Evolutionary conservation across 1,140 invertebrate species (phyloP).

Genomic region (Brachionus koreanus): DNA sequence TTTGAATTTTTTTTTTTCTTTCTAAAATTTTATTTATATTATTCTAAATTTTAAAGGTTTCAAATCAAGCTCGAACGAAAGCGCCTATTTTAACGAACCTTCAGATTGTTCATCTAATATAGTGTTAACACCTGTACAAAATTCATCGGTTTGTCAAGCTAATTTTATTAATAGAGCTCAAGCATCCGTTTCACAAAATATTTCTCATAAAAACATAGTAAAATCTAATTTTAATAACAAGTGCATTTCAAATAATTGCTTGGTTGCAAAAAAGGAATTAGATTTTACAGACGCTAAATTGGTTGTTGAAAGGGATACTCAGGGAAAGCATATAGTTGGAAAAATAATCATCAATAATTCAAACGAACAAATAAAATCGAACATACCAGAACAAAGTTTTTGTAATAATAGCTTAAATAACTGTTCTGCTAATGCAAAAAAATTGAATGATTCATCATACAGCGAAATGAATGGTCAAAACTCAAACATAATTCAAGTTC

Average conservation of each 20-base stretch:
- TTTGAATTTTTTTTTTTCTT: too few relatives aligned
- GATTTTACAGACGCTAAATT: conserved; percentile 35
- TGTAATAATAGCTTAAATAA: not conserved
- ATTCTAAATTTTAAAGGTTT: not conserved
- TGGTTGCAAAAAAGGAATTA: not conserved
- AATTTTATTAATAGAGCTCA: not conserved
- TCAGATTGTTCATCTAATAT: not conserved
- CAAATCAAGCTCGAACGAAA: not conserved
- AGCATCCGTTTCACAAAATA: not conserved
- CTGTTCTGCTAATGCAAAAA: not conserved
- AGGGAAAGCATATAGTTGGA: conserved; percentile 23
- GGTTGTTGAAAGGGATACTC: conserved; percentile 11
- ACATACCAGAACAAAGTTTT: not conserved
- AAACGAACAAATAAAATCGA: not conserved
- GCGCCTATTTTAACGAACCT: not conserved
- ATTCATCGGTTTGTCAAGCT: not conserved
- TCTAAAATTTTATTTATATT: too few relatives aligned
- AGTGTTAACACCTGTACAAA: not conserved
- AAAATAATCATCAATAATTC: conserved; percentile 1
- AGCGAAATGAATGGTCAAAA: not conserved
- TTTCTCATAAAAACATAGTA: not conserved
- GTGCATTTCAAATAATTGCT: not conserved
- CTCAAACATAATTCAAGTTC: not conserved
- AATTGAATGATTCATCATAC: not conserved
- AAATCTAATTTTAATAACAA: not conserved